phyloP scores from a whole-genome alignment of 2,113 vertebrate species.

The Pseudonaja textilis region DNA sequence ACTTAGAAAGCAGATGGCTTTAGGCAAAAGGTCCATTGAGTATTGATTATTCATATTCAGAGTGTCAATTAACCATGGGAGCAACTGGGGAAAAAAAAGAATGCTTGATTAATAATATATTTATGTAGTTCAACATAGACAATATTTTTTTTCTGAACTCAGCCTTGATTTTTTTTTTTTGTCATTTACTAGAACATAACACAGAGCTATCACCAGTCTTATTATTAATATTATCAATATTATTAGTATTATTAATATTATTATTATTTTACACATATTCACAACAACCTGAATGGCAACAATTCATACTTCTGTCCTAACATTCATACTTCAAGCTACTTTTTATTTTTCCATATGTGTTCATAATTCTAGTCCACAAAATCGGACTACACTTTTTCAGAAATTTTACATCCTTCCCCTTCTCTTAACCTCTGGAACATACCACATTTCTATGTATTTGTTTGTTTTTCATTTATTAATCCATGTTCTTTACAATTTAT shows the following conservation, averaged over 20 bases:
- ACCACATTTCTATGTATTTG: neutral
- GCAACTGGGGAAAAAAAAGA: neutral
- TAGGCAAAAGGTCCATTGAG: neutral
- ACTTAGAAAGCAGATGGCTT: slow-evolving; percentile 3
- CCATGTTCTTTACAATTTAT: neutral
- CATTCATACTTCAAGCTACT: neutral
- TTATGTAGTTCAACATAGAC: neutral
- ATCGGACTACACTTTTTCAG: neutral
- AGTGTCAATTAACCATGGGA: neutral
- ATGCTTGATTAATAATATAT: neutral
- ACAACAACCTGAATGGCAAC: neutral
- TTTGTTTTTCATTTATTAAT: neutral
- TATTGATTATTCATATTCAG: neutral
- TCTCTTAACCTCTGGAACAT: neutral
- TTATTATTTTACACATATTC: neutral
- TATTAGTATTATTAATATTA: no score
- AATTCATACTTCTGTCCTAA: neutral
- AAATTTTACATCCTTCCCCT: neutral
- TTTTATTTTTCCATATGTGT: neutral
- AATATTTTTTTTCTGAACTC: neutral
- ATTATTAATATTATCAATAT: neutral
- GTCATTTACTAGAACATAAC: neutral
- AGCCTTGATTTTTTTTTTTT: neutral
- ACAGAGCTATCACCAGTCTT: neutral
- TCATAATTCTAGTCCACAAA: neutral